Base-by-base conservation (phyloP, 1,140 invertebrate genomes). In the Trachymyrmex cornetzi region DNA sequence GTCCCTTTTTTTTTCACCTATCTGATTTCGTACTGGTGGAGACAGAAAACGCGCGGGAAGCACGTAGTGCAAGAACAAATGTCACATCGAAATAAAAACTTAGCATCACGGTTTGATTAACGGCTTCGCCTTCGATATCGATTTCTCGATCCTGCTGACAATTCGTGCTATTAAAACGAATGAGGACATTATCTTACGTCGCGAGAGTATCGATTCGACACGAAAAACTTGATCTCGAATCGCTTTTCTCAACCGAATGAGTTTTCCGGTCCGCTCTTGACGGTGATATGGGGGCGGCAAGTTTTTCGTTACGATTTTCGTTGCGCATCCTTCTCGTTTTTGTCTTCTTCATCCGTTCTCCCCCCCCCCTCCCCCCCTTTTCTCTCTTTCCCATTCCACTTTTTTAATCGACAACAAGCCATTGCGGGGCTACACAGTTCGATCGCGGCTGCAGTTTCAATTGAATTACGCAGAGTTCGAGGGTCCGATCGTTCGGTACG, bases 391-490 rank as follows among this genome's bases (percentile, higher is more conserved):
- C n/a, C 9, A 44, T 27, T 48, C 16, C 2, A 27, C 22, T 57
- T 82, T 86, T 61, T 82, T 66, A 74, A 87, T 85, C 72, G 85
- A 69, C 55, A 87, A 79, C 85, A 77, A 84, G 72, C 79, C 77
- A 89, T 64, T 77, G 57, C 53, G 59, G 30, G 48, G 34, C 27
- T 30, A 44, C 77, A 30, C 57, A 64, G 34, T 57, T 90, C 88
- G 88, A 89, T 89, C 72, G 72, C 53, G 71, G 57, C 77, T 80
- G 53, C 79, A 84, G 85, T 85, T 90, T 79, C 88, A 89, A 90
- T 90, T 80, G 85, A 89, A 90, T 90, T 90, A 90, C 89, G 75
- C 59, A 57, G 66, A 69, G 69, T 64, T 85, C 61, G 81, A 64
- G 75, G 48, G 81, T 38, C 67, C 67, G 55, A 69, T 82, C 53